Evolutionary conservation across 2,113 vertebrate species (phyloP).

Genomic region (Larimichthys crocea): DNA sequence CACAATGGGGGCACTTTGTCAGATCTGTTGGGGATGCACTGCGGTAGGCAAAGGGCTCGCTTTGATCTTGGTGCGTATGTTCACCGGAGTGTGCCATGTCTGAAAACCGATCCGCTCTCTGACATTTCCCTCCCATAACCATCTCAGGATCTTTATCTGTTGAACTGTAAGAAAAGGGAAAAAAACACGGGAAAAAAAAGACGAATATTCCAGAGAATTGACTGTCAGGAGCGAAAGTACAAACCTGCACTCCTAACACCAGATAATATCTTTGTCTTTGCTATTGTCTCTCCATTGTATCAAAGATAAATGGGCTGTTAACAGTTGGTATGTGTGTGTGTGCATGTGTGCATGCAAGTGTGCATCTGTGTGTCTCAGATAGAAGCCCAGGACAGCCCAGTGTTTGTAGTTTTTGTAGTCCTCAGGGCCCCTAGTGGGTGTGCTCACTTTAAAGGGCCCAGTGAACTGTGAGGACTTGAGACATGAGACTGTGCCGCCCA

Average conservation of each 20-base stretch:
- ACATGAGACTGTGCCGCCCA: constrained; percentile 83
- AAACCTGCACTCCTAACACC: constrained; percentile 38
- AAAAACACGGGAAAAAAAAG: constrained; percentile 14
- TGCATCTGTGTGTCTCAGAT: constrained; percentile 71
- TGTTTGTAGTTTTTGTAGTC: constrained; percentile 82
- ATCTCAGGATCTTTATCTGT: constrained; percentile 55
- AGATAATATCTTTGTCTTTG: constrained; percentile 57
- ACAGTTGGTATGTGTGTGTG: constrained; percentile 52
- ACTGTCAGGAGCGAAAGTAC: constrained; percentile 47
- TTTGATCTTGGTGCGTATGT: constrained; percentile 83
- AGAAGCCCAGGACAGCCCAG: constrained; percentile 69
- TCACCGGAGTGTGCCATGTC: constrained; percentile 85
- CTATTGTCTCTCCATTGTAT: constrained; percentile 71
- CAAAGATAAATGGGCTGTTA: constrained; percentile 70
- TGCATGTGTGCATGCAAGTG: constrained; percentile 59
- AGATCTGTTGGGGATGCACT: constrained; percentile 78
- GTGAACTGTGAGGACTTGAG: constrained; percentile 86
- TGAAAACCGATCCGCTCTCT: constrained; percentile 80
- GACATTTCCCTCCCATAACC: constrained; percentile 72
- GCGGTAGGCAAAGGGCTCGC: constrained; percentile 79
- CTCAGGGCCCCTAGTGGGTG: constrained; percentile 74
- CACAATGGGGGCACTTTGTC: constrained; percentile 82
- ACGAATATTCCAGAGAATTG: constrained; percentile 60
- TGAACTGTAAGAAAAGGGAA: constrained; percentile 4
- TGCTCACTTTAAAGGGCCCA: constrained; percentile 85